Evolutionary conservation across 2,888 invertebrate genomes (phyloP).

Genomic region (Limnephilus rhombicus): DNA sequence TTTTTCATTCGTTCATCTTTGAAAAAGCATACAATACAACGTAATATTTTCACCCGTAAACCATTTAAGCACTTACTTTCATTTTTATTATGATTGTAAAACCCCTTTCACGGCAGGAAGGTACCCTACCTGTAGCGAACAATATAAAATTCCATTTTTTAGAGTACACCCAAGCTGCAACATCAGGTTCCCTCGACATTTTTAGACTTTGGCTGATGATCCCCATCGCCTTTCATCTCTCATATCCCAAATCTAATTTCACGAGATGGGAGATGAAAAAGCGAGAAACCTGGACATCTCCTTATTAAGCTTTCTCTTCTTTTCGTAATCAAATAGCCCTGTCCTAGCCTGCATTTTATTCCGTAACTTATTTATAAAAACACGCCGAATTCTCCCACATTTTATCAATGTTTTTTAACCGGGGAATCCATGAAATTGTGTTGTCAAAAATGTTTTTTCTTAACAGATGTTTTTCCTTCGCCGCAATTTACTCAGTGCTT

Average conservation of each 20-base stretch:
- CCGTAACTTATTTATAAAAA: neutral
- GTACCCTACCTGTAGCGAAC: neutral
- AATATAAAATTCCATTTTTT: neutral
- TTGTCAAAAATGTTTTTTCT: neutral
- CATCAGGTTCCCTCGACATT: neutral
- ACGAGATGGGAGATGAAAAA: neutral
- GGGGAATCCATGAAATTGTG: neutral
- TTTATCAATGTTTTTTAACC: neutral
- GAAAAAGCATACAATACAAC: neutral
- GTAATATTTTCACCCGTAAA: neutral
- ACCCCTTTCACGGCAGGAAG: neutral
- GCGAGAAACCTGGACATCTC: neutral
- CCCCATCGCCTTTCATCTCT: neutral
- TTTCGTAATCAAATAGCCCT: neutral
- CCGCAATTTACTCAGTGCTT: neutral
- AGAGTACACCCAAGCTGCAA: neutral
- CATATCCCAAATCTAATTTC: neutral
- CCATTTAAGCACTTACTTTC: neutral
- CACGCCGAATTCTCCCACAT: neutral
- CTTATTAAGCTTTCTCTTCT: neutral
- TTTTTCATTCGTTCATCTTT: neutral
- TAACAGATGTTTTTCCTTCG: neutral
- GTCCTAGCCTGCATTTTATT: neutral
- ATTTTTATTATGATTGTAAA: neutral
- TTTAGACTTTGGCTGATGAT: neutral